These are phyloP conservation scores for Haliclona indistincta DNA, from an alignment of 37 sponge, comb jelly and placozoan genomes.

Conservation along the genomic window DNA sequence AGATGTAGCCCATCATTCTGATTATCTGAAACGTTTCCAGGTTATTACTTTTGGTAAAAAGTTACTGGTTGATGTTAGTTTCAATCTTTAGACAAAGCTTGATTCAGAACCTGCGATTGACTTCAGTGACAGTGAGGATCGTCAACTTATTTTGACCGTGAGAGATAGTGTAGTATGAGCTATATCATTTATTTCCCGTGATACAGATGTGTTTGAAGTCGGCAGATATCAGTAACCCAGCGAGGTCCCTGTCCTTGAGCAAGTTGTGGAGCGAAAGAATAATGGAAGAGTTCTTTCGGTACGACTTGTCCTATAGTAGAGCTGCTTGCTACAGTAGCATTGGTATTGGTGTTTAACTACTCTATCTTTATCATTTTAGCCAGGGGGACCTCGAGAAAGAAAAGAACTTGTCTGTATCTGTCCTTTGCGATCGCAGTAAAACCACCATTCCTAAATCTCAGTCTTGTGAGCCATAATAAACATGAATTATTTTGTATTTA, in stretches of 20 bases:
- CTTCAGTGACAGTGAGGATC: not conserved
- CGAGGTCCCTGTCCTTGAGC: conserved; percentile 41
- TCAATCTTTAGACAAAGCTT: conserved; percentile 29
- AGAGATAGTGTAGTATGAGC: not conserved
- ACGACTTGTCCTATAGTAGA: no score
- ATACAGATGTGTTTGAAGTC: conserved; percentile 69
- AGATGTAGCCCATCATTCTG: conserved; percentile 58
- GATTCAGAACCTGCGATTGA: conserved; percentile 17
- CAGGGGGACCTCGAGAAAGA: conserved; percentile 73
- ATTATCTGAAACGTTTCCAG: conserved; percentile 50
- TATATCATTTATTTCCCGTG: not conserved
- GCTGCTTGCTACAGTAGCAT: no score
- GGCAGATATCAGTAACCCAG: conserved; percentile 83
- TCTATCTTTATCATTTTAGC: no score
- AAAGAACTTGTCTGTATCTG: conserved; percentile 62
- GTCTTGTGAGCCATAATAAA: conserved; percentile 35
- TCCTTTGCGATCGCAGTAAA: conserved; percentile 60
- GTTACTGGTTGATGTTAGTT: no score
- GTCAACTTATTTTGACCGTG: conserved; percentile 41
- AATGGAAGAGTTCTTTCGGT: conserved; percentile 84
- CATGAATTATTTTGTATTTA: not conserved
- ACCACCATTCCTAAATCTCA: conserved; percentile 61
- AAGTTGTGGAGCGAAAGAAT: conserved; percentile 67
- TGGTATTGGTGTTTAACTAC: no score
- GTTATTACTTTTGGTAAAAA: no score